A percentile compares a stretch with the other conserved stretches of the same genome.
These are phyloP conservation scores for Sitobion miscanthi DNA, from an alignment of 1,140 invertebrate genomes.

Conservation along the genomic window DNA sequence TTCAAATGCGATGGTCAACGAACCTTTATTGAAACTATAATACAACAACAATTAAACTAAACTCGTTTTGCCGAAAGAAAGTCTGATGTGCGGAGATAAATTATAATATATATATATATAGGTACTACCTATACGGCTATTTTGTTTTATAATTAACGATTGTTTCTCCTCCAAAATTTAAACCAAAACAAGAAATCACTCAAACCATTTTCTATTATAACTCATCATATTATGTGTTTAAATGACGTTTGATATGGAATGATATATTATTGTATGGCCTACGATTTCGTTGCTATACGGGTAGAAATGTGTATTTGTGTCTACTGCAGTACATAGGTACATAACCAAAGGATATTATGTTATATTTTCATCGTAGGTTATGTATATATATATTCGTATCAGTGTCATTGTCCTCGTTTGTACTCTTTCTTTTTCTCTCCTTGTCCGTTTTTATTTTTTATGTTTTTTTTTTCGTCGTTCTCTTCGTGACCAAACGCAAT, in stretches of 20 bases:
- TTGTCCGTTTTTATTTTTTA: neutral
- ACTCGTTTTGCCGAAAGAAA: constrained; percentile 35
- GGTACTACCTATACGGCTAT: neutral
- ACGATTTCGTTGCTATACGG: neutral
- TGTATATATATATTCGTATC: neutral
- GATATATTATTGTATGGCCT: neutral
- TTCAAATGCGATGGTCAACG: constrained; percentile 7
- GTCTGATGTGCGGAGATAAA: neutral
- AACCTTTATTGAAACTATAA: neutral
- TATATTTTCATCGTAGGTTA: neutral
- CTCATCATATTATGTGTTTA: neutral
- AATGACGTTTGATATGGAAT: too few species aligned
- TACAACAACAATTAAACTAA: constrained; percentile 4
- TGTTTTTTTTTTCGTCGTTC: neutral
- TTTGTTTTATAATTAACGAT: neutral
- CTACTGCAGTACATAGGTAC: neutral
- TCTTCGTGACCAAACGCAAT: constrained; percentile 9
- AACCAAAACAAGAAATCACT: neutral
- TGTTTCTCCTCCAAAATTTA: neutral
- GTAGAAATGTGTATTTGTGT: neutral
- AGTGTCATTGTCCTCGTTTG: constrained; percentile 6
- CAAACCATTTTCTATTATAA: neutral
- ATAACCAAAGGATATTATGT: neutral
- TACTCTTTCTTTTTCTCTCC: constrained; percentile 5
- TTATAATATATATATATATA: too few species aligned